Percentiles rank a stretch among this genome's conserved stretches.
Evolutionary conservation across 2,797 vertebrate genomes (phyloP).

Genomic region (Arctocebus calabarensis): DNA sequence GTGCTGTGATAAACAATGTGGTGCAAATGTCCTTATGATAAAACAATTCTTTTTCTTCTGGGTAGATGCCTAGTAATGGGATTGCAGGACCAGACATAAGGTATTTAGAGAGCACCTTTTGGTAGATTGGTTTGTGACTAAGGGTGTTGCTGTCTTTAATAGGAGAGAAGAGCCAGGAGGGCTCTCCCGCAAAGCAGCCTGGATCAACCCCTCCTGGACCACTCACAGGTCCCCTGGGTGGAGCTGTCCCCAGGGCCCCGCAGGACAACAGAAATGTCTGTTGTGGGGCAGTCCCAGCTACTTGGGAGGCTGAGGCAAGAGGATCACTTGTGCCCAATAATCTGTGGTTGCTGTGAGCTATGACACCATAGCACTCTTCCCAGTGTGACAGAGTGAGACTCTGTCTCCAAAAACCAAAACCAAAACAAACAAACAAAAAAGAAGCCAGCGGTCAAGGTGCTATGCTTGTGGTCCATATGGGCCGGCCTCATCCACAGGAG

Average conservation of each 20-base stretch:
- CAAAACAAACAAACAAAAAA: background rate
- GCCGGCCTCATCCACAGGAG: background rate
- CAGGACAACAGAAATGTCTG: background rate
- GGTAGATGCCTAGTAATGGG: no score
- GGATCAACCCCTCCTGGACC: background rate
- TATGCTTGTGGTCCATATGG: fast-evolving
- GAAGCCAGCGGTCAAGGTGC: background rate
- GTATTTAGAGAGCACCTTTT: background rate
- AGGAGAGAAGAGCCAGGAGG: background rate
- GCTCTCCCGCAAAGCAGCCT: background rate
- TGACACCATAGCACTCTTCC: no score
- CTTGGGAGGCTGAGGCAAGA: no score
- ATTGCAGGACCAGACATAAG: background rate
- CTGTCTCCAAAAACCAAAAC: no score
- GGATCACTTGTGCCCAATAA: no score
- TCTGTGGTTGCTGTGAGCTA: no score
- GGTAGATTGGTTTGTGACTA: background rate
- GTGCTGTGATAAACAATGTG: no score
- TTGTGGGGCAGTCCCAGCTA: no score
- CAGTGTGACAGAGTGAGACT: no score
- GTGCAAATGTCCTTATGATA: no score
- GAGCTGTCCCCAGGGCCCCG: background rate
- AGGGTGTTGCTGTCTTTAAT: no score
- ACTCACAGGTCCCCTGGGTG: background rate
- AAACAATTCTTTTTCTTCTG: no score